Evolutionary conservation across 2,797 vertebrate species (phyloP), one percentile per base, ranked within the genome.

Genomic region (Gymnocypris eckloni): DNA sequence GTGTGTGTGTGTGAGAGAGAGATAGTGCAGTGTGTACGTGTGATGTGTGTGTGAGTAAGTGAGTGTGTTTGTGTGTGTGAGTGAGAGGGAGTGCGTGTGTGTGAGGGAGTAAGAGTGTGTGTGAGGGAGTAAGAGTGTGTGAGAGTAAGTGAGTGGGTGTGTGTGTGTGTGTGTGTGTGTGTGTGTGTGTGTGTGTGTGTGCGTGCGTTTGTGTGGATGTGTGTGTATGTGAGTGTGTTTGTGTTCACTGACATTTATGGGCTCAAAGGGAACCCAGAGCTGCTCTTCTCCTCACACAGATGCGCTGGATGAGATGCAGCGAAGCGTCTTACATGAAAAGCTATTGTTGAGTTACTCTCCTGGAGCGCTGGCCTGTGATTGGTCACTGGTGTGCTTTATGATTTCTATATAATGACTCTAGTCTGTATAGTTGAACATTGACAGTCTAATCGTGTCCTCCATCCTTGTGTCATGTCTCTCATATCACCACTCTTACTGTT

Each of bases 241-340:
- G 28, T 33, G 66, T 69, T 10, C 45, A 20, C 67, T 56, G 50
- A 72, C 50, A 71, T 82, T 28, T 82, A 9, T 72, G 67, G 11
- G 11, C 79, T 67, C 79, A 56, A 54, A 77, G 33, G 13, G 56
- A 45, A 15, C 25, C 20, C 41, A 28, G 39, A 4, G 56, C 39
- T 28, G n/a, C n/a, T 43, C 70, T 7, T 59, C 45, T 37, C 6
- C 39, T 41, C 33, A 48, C 15, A 37, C 1, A 33, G 64, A 66
- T 28, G 61, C n/a, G 11, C 61, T 64, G 4, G 12, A 61, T 25
- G 59, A 54, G n/a, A 77, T 20, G 28, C 73, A 54, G 39, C 3
- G 9, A 25, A 48, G 59, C 13, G 16, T 28, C 59, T 28, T 28
- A 11, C n/a, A 79, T 66, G 45, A 16, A 43, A 79, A 61, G 37